Percentiles rank a stretch among this genome's conserved stretches.
Evolutionary conservation across 2,888 invertebrate genomes (phyloP).

Genomic region (Ecdyonurus torrentis): DNA sequence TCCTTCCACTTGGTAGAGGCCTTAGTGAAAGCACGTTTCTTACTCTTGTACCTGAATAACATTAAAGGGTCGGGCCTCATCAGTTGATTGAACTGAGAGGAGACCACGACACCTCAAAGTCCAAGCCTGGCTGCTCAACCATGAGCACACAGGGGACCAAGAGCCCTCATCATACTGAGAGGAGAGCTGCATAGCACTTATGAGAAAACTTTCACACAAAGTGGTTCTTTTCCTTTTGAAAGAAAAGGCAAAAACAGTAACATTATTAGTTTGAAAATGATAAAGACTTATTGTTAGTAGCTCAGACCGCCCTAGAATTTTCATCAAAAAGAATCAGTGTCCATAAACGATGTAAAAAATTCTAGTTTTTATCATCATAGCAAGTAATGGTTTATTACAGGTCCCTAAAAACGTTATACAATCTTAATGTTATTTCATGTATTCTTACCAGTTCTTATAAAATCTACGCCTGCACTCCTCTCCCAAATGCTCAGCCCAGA

Average conservation of each 20-base stretch:
- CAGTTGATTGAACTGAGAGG: slow-evolving; percentile 6
- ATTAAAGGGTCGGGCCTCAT: slow-evolving; percentile 5
- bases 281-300: not conserved
- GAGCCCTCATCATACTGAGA: slow-evolving; percentile 7
- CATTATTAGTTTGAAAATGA: too few relatives aligned
- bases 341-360: not conserved
- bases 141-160: not conserved
- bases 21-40: slow-evolving; percentile 99
- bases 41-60: slow-evolving; percentile 86
- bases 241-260: too few relatives aligned
- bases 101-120: not conserved
- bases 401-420: too few relatives aligned
- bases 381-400: not conserved
- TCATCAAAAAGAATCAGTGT: not conserved
- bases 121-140: not conserved
- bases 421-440: not conserved
- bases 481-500: slow-evolving; percentile 98
- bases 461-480: slow-evolving; percentile 97
- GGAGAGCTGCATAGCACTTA: slow-evolving; percentile 8
- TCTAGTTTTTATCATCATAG: slow-evolving; percentile 1
- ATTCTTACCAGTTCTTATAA: slow-evolving; percentile 96
- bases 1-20: slow-evolving; percentile 98
- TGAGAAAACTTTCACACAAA: too few relatives aligned
- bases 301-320: slow-evolving; percentile 63
- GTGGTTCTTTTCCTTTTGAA: too few relatives aligned